Evolutionary conservation across 2,888 invertebrate genomes (phyloP).

Genomic region (Phlogophora meticulosa): DNA sequence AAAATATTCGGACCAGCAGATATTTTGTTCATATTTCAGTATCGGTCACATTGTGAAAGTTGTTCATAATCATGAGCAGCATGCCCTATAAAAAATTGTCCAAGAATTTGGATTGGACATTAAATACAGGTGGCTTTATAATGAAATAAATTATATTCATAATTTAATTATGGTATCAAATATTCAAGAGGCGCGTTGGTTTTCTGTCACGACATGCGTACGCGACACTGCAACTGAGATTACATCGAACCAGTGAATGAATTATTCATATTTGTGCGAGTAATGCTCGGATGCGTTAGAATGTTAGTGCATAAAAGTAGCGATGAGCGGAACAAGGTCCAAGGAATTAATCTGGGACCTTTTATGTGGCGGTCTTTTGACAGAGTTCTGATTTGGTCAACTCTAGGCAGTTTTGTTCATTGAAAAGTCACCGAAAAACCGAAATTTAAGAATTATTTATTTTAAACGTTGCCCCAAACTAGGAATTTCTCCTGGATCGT

Average conservation of each 20-base stretch:
- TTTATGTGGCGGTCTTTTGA: background rate
- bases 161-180: conserved; percentile 34
- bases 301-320: conserved; percentile 33
- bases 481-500: too few species aligned
- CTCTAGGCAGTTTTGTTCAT: background rate
- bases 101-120: too few species aligned
- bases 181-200: conserved; percentile 40
- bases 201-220: conserved; percentile 45
- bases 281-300: conserved; percentile 49
- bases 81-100: too few species aligned
- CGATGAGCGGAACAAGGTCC: conserved; percentile 18
- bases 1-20: too few species aligned
- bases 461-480: too few species aligned
- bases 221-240: conserved; percentile 34
- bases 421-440: too few species aligned
- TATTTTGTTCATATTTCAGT: too few species aligned
- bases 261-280: conserved; percentile 49
- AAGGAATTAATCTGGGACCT: background rate
- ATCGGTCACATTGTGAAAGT: too few species aligned
- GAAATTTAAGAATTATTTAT: too few species aligned
- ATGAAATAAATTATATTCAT: conserved; percentile 17
- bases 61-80: too few species aligned
- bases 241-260: conserved; percentile 44
- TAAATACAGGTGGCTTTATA: conserved; percentile 2
- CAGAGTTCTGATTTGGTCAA: background rate